Evolutionary conservation across 2,797 vertebrate species (phyloP).

Genomic region (Micromesistius poutassou): DNA sequence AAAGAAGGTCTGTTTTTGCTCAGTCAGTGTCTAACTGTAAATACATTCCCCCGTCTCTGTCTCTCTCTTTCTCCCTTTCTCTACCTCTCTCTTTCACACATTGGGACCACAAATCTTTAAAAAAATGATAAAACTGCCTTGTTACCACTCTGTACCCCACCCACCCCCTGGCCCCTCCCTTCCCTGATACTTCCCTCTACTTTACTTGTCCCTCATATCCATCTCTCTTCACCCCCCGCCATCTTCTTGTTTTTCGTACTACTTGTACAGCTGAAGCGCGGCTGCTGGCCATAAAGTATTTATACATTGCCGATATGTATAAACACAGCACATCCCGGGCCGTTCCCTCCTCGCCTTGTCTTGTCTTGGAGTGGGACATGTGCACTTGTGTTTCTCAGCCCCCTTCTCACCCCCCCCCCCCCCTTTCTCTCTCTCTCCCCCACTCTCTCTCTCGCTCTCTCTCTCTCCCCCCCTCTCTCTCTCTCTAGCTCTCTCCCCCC

Average conservation of each 20-base stretch:
- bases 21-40: slow-evolving; percentile 23
- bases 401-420: background rate
- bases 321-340: slow-evolving; percentile 14
- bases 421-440: background rate
- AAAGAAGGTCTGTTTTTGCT: background rate
- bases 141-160: background rate
- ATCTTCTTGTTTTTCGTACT: background rate
- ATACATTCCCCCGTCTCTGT: slow-evolving; percentile 46
- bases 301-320: slow-evolving; percentile 24
- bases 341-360: background rate
- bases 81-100: slow-evolving; percentile 22
- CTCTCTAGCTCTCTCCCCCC: no score
- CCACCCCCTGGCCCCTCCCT: background rate
- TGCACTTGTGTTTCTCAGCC: slow-evolving; percentile 12
- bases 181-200: no score
- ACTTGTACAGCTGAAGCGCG: slow-evolving; percentile 19
- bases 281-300: slow-evolving; percentile 42
- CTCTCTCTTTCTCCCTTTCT: slow-evolving; percentile 5
- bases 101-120: slow-evolving; percentile 8
- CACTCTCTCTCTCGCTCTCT: background rate
- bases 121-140: slow-evolving; percentile 12
- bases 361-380: slow-evolving; percentile 7
- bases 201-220: no score
- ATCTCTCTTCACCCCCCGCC: background rate
- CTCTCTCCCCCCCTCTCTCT: background rate